Conservation (phyloP, 2,888 invertebrate species). For the Eristalinus sepulchralis region DNA sequence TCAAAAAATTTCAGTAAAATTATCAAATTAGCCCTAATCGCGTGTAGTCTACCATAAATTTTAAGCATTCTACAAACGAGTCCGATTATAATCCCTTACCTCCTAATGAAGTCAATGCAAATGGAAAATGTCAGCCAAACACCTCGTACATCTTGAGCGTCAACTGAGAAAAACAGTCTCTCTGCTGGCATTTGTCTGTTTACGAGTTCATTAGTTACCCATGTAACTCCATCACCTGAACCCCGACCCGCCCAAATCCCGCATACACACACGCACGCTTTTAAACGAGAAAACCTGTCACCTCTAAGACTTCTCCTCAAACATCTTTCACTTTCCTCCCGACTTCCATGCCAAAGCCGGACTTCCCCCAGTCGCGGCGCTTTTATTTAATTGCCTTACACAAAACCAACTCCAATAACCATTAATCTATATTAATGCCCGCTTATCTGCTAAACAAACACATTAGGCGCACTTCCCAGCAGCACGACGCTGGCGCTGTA, state of each 20-base stretch:
- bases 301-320: not conserved
- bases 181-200: not conserved
- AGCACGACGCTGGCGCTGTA: not conserved
- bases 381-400: constrained; percentile 3
- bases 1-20: too few relatives aligned
- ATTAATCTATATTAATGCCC: constrained; percentile 19
- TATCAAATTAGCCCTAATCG: not conserved
- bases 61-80: not conserved
- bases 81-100: not conserved
- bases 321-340: not conserved
- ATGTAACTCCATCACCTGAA: not conserved
- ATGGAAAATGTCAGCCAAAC: too few relatives aligned
- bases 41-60: not conserved
- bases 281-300: not conserved
- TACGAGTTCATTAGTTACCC: not conserved
- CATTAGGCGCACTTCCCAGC: not conserved
- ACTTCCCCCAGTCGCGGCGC: not conserved
- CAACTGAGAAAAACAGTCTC: too few relatives aligned
- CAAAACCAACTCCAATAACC: not conserved
- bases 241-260: not conserved
- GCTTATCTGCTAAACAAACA: constrained; percentile 21
- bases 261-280: not conserved
- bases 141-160: too few relatives aligned
- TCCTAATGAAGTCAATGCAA: not conserved
- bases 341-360: not conserved